phyloP scores from a whole-genome alignment of 2,113 vertebrate genomes.

The Lepus americanus region DNA sequence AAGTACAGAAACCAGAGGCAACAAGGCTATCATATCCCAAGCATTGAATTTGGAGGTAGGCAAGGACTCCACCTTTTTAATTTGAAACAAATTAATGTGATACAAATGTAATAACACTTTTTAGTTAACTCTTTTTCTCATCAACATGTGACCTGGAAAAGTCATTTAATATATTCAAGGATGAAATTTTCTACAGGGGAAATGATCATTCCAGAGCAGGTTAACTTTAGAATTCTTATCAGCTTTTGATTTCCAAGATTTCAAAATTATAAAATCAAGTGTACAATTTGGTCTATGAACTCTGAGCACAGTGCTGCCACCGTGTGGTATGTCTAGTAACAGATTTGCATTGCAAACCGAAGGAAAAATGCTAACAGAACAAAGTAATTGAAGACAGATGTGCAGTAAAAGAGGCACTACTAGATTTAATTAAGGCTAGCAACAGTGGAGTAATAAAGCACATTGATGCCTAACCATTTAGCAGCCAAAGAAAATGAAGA shows the following conservation, averaged over 20 bases:
- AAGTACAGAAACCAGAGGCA: neutral
- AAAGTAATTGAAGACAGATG: slow-evolving; percentile 40
- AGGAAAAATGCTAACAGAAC: neutral
- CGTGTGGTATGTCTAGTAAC: neutral
- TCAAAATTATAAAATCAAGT: neutral
- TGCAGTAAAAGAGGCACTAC: slow-evolving; percentile 15
- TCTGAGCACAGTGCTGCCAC: slow-evolving; percentile 35
- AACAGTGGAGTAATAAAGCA: slow-evolving; percentile 40
- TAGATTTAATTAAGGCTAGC: slow-evolving; percentile 47
- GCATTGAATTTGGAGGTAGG: neutral
- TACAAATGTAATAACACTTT: neutral
- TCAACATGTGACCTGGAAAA: neutral
- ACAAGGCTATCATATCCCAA: neutral
- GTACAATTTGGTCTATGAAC: neutral
- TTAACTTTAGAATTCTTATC: neutral
- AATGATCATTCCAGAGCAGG: neutral
- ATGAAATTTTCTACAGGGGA: neutral
- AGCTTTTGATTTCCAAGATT: neutral
- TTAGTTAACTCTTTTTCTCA: neutral
- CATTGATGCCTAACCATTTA: slow-evolving; percentile 4
- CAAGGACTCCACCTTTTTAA: neutral
- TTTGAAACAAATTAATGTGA: neutral
- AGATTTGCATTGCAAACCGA: neutral
- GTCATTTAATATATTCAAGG: neutral
- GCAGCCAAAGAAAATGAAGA: slow-evolving; percentile 4